Evolutionary conservation across 2,888 invertebrate species (phyloP), one percentile per base, ranked within the genome.

Genomic region (Rhagonycha lutea): DNA sequence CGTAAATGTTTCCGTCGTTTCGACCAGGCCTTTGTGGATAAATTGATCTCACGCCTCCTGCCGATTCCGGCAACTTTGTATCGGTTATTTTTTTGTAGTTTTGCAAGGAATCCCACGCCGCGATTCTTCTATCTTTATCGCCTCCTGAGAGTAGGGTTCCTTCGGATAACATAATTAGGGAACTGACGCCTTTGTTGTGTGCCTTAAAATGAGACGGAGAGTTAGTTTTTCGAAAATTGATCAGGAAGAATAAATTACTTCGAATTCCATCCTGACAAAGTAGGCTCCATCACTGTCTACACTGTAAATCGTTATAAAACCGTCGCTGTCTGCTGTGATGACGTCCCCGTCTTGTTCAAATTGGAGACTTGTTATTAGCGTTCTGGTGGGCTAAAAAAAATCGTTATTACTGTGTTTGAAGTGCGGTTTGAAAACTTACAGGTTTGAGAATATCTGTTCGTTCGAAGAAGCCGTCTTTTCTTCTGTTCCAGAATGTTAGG

Each of bases 281-380:
- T 96, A 96, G 1, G 96, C 95, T 0, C 96, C 96, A 83, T 96
- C 96, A 28, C 95, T 94, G 84, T 96, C 96, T 0, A 96, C 95
- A 78, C 95, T 94, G 87, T 97, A 98, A 76, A 97, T 92, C 4
- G 96, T 96, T 79, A 98, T 95, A 83, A 96, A 95, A 8, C 97
- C 97, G 85, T 96, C 96, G 78, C 95, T 95, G 84, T 98, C 97
- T 0, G 96, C 97, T 0, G 96, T 96, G 67, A 98, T 94, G 1
- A 97, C 95, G 85, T 97, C 97, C 7, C 97, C 97, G 84, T 96
- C 96, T 86, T 95, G 94, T 83, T 96, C 95, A 84, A 97, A 97
- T 84, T 96, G 96, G 14, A 97, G 90, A 76, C 96, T 95, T 4
- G 96, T 96, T 2, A 96, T 93, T 85, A 95, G 92, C 0, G 95